Evolutionary conservation across 2,113 vertebrate genomes (phyloP).

Genomic region (Ictalurus punctatus): DNA sequence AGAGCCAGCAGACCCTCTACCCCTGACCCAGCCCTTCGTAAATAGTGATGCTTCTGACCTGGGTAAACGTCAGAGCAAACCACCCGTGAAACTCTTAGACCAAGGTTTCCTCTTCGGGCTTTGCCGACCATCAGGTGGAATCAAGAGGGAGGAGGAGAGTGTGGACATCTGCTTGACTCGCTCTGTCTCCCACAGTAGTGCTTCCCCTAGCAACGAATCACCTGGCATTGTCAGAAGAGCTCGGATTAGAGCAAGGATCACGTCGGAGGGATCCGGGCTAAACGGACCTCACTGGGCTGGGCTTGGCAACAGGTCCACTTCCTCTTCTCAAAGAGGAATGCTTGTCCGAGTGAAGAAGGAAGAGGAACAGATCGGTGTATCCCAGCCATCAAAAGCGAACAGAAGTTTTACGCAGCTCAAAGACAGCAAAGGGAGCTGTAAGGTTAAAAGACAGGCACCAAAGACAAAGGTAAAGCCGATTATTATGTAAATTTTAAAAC

Average conservation of each 20-base stretch:
- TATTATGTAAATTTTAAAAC: not conserved
- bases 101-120: constrained; percentile 78
- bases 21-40: constrained; percentile 61
- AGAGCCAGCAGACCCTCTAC: constrained; percentile 74
- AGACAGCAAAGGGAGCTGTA: constrained; percentile 46
- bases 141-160: constrained; percentile 77
- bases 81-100: constrained; percentile 77
- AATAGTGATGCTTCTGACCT: constrained; percentile 67
- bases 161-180: constrained; percentile 76
- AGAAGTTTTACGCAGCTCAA: not conserved
- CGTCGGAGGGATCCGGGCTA: constrained; percentile 48
- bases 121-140: constrained; percentile 66
- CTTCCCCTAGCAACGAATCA: constrained; percentile 33
- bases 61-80: constrained; percentile 79
- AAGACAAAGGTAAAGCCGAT: constrained; percentile 44
- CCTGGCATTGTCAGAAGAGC: constrained; percentile 28
- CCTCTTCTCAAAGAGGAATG: constrained; percentile 48
- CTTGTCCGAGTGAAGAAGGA: constrained; percentile 63
- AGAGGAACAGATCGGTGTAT: constrained; percentile 57
- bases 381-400: constrained; percentile 33
- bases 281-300: constrained; percentile 56
- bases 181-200: constrained; percentile 65
- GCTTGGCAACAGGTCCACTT: constrained; percentile 48
- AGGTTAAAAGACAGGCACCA: constrained; percentile 46
- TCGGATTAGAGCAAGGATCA: constrained; percentile 40